These are phyloP conservation scores for Antitype chi DNA, from an alignment of 2,888 invertebrate genomes.

Conservation along the genomic window DNA sequence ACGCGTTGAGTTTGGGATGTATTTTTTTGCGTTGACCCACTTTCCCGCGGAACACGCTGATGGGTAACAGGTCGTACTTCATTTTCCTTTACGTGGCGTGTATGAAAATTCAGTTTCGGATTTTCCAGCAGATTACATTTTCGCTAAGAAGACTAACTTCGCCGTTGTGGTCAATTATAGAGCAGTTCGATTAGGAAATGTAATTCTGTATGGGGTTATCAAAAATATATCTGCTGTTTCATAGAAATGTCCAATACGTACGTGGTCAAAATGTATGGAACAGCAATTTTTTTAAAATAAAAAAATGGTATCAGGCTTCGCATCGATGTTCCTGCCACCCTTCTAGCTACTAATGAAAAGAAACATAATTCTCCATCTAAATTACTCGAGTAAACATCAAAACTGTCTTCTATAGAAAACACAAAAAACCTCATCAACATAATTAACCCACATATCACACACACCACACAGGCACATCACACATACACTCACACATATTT, in stretches of 20 bases:
- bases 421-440: conserved; percentile 2
- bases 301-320: too few species aligned
- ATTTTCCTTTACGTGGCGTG: conserved; percentile 35
- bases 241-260: too few species aligned
- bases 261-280: too few species aligned
- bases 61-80: conserved; percentile 28
- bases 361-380: neutral
- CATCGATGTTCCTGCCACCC: too few species aligned
- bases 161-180: too few species aligned
- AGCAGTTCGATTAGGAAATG: neutral
- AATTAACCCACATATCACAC: conserved; percentile 24
- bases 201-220: too few species aligned
- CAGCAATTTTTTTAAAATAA: too few species aligned
- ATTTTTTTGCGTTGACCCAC: conserved; percentile 54
- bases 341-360: neutral
- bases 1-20: conserved; percentile 50
- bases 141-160: too few species aligned
- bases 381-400: neutral
- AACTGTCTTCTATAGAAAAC: neutral
- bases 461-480: too few species aligned
- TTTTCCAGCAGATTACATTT: conserved; percentile 11
- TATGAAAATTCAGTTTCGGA: conserved; percentile 11
- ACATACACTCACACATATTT: too few species aligned
- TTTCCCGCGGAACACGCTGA: conserved; percentile 37
- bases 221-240: too few species aligned